Percentiles rank a stretch among this genome's conserved stretches.
These are phyloP conservation scores for Epistrophella euchroma DNA, from an alignment of 2,888 invertebrate genomes.

Conservation along the genomic window DNA sequence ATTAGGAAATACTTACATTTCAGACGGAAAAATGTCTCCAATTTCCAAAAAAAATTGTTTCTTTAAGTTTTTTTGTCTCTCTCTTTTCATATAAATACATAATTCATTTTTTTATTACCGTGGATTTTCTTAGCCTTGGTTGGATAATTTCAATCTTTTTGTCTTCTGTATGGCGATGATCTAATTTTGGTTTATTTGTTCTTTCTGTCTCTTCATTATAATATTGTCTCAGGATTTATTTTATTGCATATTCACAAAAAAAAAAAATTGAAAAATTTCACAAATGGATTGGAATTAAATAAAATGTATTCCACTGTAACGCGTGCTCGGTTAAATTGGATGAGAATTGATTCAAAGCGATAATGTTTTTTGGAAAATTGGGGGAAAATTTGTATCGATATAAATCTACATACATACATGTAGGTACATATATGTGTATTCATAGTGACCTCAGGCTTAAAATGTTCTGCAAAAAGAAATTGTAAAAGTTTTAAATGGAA, in stretches of 20 bases:
- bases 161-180: not conserved
- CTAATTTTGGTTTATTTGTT: conserved; percentile 22
- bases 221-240: not conserved
- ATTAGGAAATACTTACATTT: not conserved
- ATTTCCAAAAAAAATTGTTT: conserved; percentile 18
- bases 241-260: conserved; percentile 12
- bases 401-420: not conserved
- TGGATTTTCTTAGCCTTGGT: conserved; percentile 10
- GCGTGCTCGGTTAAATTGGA: not conserved
- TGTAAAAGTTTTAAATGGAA: not conserved
- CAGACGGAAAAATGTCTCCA: conserved; percentile 36
- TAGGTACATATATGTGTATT: not conserved
- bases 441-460: conserved; percentile 5
- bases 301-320: conserved; percentile 1
- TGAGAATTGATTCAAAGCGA: conserved; percentile 14
- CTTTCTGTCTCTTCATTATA: not conserved
- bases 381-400: not conserved
- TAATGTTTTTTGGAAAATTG: conserved; percentile 8
- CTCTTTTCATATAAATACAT: not conserved
- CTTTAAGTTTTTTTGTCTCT: not conserved
- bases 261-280: not conserved
- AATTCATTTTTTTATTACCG: conserved; percentile 9
- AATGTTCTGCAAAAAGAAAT: not conserved
- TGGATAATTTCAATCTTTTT: not conserved
- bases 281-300: conserved; percentile 17